Conservation (phyloP, 2,797 vertebrate species). For the Bovichtus variegatus region DNA sequence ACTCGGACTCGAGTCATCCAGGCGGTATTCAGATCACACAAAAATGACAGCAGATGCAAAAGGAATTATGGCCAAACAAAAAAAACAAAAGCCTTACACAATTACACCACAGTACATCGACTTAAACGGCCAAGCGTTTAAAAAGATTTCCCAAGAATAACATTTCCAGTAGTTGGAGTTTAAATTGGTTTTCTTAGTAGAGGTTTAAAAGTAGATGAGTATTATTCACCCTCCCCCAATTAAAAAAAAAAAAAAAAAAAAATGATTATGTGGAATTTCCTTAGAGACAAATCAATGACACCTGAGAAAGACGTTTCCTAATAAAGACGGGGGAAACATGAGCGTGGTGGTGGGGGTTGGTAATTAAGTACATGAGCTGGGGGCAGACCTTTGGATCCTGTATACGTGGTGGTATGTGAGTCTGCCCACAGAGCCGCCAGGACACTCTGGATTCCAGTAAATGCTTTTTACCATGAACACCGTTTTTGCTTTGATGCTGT, state of each 20-base stretch:
- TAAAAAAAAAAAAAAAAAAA: too few relatives aligned
- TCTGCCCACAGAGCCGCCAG: conserved; percentile 54
- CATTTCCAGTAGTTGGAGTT: not conserved
- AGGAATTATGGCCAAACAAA: not conserved
- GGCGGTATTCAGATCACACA: not conserved
- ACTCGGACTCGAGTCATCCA: not conserved
- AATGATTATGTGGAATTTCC: conserved; percentile 1
- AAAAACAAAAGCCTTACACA: not conserved
- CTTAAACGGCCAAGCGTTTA: not conserved
- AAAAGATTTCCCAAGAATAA: not conserved
- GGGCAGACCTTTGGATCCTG: conserved; percentile 56
- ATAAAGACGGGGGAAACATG: conserved; percentile 30
- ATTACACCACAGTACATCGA: not conserved
- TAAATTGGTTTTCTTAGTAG: not conserved
- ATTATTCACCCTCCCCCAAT: too few relatives aligned
- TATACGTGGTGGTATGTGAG: conserved; percentile 45
- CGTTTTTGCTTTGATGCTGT: conserved; percentile 72
- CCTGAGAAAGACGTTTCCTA: conserved; percentile 32
- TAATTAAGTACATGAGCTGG: conserved; percentile 54
- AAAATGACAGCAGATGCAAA: not conserved
- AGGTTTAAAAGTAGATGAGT: too few relatives aligned
- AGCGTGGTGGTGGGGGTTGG: conserved; percentile 23
- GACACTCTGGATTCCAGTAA: conserved; percentile 76
- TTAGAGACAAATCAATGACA: conserved; percentile 20
- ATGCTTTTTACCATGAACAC: conserved; percentile 59